Evolutionary conservation across 2,113 vertebrate species (phyloP).

Genomic region (Xyliphius kryptos): DNA sequence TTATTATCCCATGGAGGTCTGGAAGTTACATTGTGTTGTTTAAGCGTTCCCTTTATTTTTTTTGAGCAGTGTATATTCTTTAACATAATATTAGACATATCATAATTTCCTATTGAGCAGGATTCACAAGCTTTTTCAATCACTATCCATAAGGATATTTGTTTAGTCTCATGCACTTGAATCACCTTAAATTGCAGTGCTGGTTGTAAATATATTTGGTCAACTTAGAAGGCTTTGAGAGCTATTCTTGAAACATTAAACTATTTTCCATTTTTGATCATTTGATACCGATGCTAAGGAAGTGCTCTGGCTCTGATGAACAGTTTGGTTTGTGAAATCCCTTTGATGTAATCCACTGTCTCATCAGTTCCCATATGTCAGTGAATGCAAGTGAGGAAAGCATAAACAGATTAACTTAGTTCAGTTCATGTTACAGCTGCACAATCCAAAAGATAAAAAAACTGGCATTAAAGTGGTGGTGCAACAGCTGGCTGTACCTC

Average conservation of each 20-base stretch:
- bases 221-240: no score
- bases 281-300: slow-evolving; percentile 15
- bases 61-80: no score
- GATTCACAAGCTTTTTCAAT: no score
- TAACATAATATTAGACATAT: no score
- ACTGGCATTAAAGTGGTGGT: slow-evolving; percentile 25
- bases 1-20: no score
- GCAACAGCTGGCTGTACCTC: slow-evolving; percentile 35
- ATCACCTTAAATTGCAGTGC: not conserved
- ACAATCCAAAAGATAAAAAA: slow-evolving; percentile 38
- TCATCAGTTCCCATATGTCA: slow-evolving; percentile 34
- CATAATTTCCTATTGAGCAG: no score
- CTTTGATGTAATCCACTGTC: slow-evolving; percentile 39
- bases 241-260: not conserved
- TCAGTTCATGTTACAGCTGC: slow-evolving; percentile 41
- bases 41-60: no score
- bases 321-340: slow-evolving; percentile 6
- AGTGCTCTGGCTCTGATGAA: slow-evolving; percentile 19
- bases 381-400: slow-evolving; percentile 25
- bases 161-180: not conserved
- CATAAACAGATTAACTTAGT: slow-evolving; percentile 41
- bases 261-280: slow-evolving; percentile 37
- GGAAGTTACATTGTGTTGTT: no score
- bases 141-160: no score
- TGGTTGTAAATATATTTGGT: not conserved